phyloP scores from a whole-genome alignment of 2,888 invertebrate species.

The Magallana nippona region DNA sequence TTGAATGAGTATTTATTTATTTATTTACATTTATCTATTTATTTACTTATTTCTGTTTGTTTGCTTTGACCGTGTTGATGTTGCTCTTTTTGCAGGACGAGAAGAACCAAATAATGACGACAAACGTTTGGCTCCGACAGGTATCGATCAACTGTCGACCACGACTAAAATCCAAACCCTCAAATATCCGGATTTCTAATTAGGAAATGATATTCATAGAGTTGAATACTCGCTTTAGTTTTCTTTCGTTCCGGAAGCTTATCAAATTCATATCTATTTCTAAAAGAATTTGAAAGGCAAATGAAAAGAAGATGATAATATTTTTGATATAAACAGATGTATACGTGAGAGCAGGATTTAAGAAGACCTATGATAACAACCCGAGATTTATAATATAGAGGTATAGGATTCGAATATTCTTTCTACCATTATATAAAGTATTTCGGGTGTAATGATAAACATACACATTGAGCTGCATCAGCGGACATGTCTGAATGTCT shows the following conservation, averaged over 20 bases:
- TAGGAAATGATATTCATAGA: not conserved
- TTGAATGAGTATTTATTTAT: not conserved
- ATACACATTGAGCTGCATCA: too few relatives aligned
- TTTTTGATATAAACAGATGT: not conserved
- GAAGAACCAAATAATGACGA: constrained; percentile 99
- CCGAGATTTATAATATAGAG: too few relatives aligned
- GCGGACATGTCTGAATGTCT: too few relatives aligned
- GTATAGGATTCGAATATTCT: too few relatives aligned
- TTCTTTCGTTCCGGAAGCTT: not conserved
- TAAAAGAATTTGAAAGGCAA: not conserved
- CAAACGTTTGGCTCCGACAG: constrained; percentile 97
- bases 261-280: not conserved
- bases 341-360: not conserved
- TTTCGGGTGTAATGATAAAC: too few relatives aligned
- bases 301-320: not conserved
- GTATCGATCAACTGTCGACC: constrained; percentile 56
- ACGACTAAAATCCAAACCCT: not conserved
- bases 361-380: too few relatives aligned
- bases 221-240: not conserved
- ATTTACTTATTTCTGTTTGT: constrained; percentile 4
- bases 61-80: not conserved
- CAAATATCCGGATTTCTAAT: not conserved
- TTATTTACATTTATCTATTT: not conserved
- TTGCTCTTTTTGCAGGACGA: constrained; percentile 87
- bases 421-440: too few relatives aligned